Percentiles rank a stretch among this genome's conserved stretches.
Evolutionary conservation across 2,888 invertebrate genomes (phyloP).

Genomic region (Cordilura impudica): DNA sequence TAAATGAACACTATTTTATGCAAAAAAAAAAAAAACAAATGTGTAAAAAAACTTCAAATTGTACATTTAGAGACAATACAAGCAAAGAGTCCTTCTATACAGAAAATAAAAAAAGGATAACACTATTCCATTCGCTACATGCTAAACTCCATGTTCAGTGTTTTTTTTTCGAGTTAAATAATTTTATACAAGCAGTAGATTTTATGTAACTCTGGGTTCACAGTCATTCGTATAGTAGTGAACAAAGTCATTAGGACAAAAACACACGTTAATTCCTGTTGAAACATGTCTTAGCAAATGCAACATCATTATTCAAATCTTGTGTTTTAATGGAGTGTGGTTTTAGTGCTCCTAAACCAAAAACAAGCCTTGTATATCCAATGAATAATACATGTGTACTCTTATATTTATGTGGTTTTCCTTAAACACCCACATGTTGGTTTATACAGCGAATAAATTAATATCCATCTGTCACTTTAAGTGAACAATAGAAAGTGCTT

Average conservation of each 20-base stretch:
- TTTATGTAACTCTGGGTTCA: not conserved
- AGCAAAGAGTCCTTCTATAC: constrained; percentile 15
- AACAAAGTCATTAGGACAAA: constrained; percentile 49
- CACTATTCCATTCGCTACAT: not conserved
- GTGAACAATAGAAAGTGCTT: constrained; percentile 10
- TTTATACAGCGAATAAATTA: constrained; percentile 18
- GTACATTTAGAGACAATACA: constrained; percentile 30
- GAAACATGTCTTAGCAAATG: constrained; percentile 57
- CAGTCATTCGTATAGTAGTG: not conserved
- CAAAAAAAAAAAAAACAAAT: not conserved
- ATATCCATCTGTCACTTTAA: constrained; percentile 19
- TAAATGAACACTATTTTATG: constrained; percentile 40
- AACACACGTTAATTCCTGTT: constrained; percentile 55
- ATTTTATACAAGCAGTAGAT: not conserved
- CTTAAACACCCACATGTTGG: not conserved
- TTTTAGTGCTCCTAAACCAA: not conserved
- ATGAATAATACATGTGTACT: constrained; percentile 36
- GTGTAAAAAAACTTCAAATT: constrained; percentile 26
- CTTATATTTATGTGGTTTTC: not conserved
- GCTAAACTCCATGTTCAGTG: not conserved
- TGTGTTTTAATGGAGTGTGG: constrained; percentile 10
- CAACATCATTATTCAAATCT: constrained; percentile 56
- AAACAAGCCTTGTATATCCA: not conserved
- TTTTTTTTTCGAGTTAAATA: not conserved
- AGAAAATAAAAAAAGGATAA: not conserved